These are phyloP conservation scores for Threskiornis aethiopicus DNA, from an alignment of 2,797 vertebrate species.

Conservation along the genomic window DNA sequence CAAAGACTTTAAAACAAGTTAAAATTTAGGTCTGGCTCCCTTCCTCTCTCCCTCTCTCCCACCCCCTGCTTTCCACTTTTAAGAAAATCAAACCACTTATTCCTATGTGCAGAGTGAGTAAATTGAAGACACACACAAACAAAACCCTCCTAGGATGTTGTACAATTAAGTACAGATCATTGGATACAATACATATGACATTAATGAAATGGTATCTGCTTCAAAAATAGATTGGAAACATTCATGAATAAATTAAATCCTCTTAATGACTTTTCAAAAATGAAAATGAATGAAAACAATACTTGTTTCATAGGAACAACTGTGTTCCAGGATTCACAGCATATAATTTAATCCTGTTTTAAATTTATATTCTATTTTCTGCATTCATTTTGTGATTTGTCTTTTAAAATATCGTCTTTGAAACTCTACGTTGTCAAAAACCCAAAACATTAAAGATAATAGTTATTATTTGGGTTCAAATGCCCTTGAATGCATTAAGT, in stretches of 20 bases:
- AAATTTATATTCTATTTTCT: constrained; percentile 9
- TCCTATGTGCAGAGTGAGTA: constrained; percentile 33
- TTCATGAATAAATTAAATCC: constrained; percentile 48
- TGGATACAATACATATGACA: constrained; percentile 51
- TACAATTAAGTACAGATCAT: constrained; percentile 55
- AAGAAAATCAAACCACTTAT: constrained; percentile 50
- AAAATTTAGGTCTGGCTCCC: constrained; percentile 41
- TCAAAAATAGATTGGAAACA: constrained; percentile 63
- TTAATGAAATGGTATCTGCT: constrained; percentile 58
- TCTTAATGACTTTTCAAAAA: constrained; percentile 52
- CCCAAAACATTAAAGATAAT: not conserved
- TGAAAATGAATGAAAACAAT: constrained; percentile 46
- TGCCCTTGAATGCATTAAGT: not conserved
- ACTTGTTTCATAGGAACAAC: constrained; percentile 17
- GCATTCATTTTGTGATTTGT: not conserved
- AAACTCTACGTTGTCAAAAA: not conserved
- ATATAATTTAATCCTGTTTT: not conserved
- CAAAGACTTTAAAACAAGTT: constrained; percentile 60
- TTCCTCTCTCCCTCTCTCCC: constrained; percentile 13
- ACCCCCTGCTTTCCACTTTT: constrained; percentile 24
- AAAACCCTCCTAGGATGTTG: constrained; percentile 41
- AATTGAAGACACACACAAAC: constrained; percentile 57
- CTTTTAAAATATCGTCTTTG: not conserved
- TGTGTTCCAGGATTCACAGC: not conserved
- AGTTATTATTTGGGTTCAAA: not conserved